Evolutionary conservation across 2,113 vertebrate species (phyloP).

Genomic region (Neodontobutis hainanensis): DNA sequence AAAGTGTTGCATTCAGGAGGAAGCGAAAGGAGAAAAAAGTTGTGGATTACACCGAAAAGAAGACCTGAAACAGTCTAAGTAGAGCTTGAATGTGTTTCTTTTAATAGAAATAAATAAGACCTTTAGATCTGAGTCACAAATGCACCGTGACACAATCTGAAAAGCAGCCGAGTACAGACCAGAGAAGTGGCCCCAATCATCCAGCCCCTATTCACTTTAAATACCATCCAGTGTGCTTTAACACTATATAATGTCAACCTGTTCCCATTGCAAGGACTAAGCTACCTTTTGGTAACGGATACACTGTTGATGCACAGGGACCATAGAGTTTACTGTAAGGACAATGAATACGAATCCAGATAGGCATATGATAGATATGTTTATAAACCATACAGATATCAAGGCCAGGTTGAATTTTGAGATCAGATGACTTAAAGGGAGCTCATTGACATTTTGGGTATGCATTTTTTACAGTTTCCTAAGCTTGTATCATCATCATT

Average conservation of each 20-base stretch:
- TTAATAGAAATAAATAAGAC: slow-evolving; percentile 47
- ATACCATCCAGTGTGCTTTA: slow-evolving; percentile 39
- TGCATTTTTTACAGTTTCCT: too few relatives aligned
- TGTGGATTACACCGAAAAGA: slow-evolving; percentile 37
- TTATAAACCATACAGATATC: too few relatives aligned
- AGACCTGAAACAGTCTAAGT: slow-evolving; percentile 37
- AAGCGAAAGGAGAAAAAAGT: slow-evolving; percentile 24
- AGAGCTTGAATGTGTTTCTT: slow-evolving; percentile 29
- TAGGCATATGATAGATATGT: too few relatives aligned
- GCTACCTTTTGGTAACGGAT: slow-evolving; percentile 23
- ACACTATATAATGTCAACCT: slow-evolving; percentile 13
- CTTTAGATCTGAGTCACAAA: slow-evolving; percentile 13
- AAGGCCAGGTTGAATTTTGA: too few relatives aligned
- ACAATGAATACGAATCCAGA: too few relatives aligned
- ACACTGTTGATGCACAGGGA: too few relatives aligned
- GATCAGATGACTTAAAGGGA: too few relatives aligned
- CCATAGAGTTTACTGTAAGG: too few relatives aligned
- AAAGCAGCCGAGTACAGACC: neutral
- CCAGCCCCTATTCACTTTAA: slow-evolving; percentile 35
- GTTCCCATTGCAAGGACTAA: slow-evolving; percentile 7
- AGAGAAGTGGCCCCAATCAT: slow-evolving; percentile 31
- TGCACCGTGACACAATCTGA: neutral
- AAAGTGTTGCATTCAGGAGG: slow-evolving; percentile 15
- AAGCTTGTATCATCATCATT: too few relatives aligned
- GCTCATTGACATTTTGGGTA: too few relatives aligned